Evolutionary conservation across 2,113 vertebrate species (phyloP), one percentile per base, ranked within the genome.

Genomic region (Pithys albifrons): DNA sequence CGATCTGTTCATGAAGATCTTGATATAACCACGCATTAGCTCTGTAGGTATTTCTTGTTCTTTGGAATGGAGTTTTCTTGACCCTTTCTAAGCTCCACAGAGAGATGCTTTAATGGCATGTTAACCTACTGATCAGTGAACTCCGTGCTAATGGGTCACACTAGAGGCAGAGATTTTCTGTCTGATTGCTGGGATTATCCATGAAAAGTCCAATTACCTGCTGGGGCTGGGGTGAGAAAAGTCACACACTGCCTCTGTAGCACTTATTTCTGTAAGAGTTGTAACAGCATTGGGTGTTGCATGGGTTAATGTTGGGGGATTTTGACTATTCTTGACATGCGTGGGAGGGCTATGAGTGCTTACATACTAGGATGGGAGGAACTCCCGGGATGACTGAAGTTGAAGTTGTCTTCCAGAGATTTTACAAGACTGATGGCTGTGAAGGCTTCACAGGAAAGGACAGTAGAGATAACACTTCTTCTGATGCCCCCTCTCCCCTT

Each of bases 121-220:
- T 94, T 91, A 95, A 86, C 85, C 83, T 78, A 95, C 69, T 94
- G 92, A 86, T 96, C 83, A 67, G 49, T 94, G 93, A 96, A 96
- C 96, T 96, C 90, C 88, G 83, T 67, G 57, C 76, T 97, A 96
- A 96, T 93, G 93, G 92, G 95, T 97, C 95, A 95, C 0, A 0
- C 37, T 27, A 24, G 65, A 95, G 93, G 85, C 78, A 93, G 72
- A 96, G 69, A 94, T 88, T 96, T 93, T 92, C 92, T 81, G 65
- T 94, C 93, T 72, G 88, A 93, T 96, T 96, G 93, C 82, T 86
- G 80, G 76, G 95, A 95, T 95, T 94, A 97, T 91, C 83, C 90
- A 54, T 71, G 83, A 80, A 95, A 96, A 96, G 92, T 81, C 85
- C 90, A 84, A 93, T 93, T 95, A 94, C 85, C 83, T 90, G 76